Evolutionary conservation across 2,113 vertebrate genomes (phyloP).

Genomic region (Brienomyrus brachyistius): DNA sequence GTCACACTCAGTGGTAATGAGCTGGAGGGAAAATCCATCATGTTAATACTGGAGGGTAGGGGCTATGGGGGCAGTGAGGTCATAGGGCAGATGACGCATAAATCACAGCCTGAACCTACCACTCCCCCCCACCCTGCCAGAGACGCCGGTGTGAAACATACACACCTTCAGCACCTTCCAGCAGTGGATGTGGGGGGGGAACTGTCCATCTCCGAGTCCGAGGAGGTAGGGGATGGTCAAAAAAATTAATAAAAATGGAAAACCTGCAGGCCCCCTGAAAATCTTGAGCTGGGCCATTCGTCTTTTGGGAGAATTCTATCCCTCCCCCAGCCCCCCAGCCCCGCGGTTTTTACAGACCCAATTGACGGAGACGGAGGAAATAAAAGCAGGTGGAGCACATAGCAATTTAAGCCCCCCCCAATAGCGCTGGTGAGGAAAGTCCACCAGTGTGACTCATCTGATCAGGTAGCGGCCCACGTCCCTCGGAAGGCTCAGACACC

Average conservation of each 20-base stretch:
- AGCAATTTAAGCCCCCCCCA: neutral
- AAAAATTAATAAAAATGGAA: neutral
- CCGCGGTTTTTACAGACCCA: neutral
- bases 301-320: constrained; percentile 2
- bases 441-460: neutral
- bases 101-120: neutral
- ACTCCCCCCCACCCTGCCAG: neutral
- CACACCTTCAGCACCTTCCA: neutral
- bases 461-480: neutral
- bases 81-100: neutral
- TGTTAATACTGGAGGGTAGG: neutral
- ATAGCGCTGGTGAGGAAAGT: neutral
- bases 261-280: neutral
- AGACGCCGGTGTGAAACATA: neutral
- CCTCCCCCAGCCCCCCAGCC: neutral
- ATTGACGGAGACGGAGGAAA: neutral
- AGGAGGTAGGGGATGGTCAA: neutral
- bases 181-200: neutral
- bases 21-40: constrained; percentile 6
- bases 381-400: neutral
- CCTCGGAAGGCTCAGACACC: neutral
- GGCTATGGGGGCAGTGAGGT: neutral
- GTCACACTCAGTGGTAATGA: neutral
- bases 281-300: neutral
- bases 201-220: neutral